These are phyloP conservation scores for Erinaceus europaeus DNA, from an alignment of 2,113 vertebrate genomes.

Conservation along the genomic window DNA sequence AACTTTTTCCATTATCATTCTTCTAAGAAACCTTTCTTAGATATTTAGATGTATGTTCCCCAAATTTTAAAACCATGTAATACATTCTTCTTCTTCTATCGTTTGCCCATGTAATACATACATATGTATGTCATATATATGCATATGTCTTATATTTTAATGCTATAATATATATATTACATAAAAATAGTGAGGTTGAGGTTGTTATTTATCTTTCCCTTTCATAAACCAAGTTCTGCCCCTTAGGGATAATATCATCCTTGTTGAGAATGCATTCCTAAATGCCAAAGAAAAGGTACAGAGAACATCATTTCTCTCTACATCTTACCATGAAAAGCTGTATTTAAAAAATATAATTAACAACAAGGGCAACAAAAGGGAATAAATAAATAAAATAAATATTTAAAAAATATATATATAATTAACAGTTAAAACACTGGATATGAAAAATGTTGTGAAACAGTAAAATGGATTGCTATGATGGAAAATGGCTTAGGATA, in stretches of 20 bases:
- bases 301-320: neutral
- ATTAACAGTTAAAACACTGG: neutral
- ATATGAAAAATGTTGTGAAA: neutral
- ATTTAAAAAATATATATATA: no score
- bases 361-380: no score
- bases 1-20: neutral
- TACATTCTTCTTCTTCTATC: neutral
- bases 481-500: neutral
- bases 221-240: neutral
- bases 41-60: neutral
- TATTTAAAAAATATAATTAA: neutral
- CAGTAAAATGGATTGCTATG: neutral
- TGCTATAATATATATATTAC: no score
- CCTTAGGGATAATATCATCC: neutral
- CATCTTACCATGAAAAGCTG: neutral
- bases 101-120: no score
- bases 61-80: neutral
- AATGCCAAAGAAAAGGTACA: neutral
- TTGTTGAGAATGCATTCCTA: neutral
- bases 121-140: no score
- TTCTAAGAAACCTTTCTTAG: neutral
- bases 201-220: neutral
- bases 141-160: no score
- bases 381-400: no score
- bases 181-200: no score